Evolutionary conservation across 64 coral and sea anemone genomes (phyloP), one percentile per base, ranked within the genome.

Genomic region (Montipora cactus): DNA sequence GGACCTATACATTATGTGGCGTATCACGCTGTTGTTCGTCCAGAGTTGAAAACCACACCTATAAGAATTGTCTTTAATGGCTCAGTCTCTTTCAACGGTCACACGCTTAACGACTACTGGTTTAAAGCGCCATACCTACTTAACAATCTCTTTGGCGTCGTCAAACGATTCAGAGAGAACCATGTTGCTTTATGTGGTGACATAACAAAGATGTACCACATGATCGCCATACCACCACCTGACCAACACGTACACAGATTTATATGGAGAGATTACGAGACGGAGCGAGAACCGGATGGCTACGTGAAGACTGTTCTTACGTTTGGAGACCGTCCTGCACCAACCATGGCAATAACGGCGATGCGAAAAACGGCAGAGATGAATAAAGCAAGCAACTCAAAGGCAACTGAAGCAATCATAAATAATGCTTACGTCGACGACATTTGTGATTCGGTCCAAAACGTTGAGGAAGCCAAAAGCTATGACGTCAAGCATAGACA

Each of bases 171-270:
- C 50, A 16, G 76, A 23, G 74, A 87, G 28, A 72, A 49, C 15
- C n/a, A 16, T 49, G 25, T n/a, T 55, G 51, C 51, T 55, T 55
- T 2, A 55, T 55, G 52, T 55, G 84, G 69, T 7, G 84, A 93
- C 62, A 87, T 93, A 0, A 80, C 83, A 3, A 88, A 93, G 84
- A 93, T 93, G 84, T 93, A 93, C 50, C 84, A 93, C 20, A 55
- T 55, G 52, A 55, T 55, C 52, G 52, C 52, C 52, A 55, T 55
- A 55, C 52, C 52, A 55, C 52, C 52, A 55, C 52, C 9, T 55
- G 1, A 55, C 52, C 52, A 55, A 55, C 52, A 55, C 52, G 52
- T 55, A 55, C 52, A 55, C 52, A 55, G 52, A 55, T 55, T 55
- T 10, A 55, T 55, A 55, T 55, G 52, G 52, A 55, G 52, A 55